Percentiles rank a stretch among this genome's conserved stretches.
Evolutionary conservation across 2,888 invertebrate species (phyloP).

Genomic region (Campoplex nolae): DNA sequence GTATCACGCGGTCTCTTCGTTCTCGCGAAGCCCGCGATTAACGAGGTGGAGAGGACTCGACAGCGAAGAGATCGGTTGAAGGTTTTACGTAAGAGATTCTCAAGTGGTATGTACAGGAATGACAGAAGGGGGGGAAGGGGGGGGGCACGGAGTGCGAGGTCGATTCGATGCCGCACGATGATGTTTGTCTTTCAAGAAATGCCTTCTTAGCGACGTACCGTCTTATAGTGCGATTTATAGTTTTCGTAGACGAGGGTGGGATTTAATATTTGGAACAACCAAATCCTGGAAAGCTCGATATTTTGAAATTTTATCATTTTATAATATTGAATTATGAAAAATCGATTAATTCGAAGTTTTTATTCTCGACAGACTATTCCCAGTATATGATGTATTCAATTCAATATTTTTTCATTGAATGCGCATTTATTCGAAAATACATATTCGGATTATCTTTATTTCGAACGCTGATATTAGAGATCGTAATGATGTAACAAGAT

Average conservation of each 20-base stretch:
- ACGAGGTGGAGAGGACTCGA: conserved; percentile 45
- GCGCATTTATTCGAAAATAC: no score
- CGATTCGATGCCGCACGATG: conserved; percentile 30
- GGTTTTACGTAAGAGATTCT: conserved; percentile 68
- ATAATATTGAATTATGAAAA: no score
- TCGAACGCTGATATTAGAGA: no score
- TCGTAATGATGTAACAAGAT: no score
- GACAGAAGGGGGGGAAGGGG: background rate
- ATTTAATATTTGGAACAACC: no score
- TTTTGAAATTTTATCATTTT: no score
- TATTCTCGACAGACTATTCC: no score
- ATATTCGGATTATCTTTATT: no score
- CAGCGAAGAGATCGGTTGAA: conserved; percentile 22
- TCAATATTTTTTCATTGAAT: no score
- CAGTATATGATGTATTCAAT: no score
- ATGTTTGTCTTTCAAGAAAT: conserved; percentile 51
- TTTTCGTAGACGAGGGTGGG: conserved; percentile 9
- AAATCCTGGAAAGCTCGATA: no score
- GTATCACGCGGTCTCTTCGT: conserved; percentile 57
- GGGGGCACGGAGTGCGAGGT: background rate
- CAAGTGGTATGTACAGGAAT: conserved; percentile 20
- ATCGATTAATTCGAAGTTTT: no score
- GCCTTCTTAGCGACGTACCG: conserved; percentile 5
- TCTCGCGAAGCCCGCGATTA: conserved; percentile 53
- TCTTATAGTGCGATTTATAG: background rate